A percentile compares a stretch with the other conserved stretches of the same genome.
Evolutionary conservation across 2,888 invertebrate species (phyloP).

Genomic region (Stenotaenia linearis): DNA sequence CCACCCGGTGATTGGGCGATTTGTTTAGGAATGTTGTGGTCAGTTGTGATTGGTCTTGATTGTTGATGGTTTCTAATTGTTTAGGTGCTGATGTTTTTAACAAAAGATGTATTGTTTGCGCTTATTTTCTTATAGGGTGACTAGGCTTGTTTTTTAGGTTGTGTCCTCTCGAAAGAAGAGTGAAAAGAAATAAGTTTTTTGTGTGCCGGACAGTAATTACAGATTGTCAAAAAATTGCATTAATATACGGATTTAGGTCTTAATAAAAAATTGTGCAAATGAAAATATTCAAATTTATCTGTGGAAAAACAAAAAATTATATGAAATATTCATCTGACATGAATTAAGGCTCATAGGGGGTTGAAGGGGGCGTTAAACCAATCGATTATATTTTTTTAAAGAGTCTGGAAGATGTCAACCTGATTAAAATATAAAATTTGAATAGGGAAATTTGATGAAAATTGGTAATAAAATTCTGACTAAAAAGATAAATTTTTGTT

Average conservation of each 20-base stretch:
- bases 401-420: no score
- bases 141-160: neutral
- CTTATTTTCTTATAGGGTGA: neutral
- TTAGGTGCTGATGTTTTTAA: slow-evolving; percentile 1
- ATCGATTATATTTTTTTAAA: no score
- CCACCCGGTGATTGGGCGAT: slow-evolving; percentile 8
- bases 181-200: neutral
- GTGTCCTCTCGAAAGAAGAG: neutral
- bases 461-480: no score
- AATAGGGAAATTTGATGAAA: no score
- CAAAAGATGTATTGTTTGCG: neutral
- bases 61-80: slow-evolving; percentile 1
- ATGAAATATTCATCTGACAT: no score
- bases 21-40: slow-evolving; percentile 3
- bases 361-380: no score
- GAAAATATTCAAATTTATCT: neutral
- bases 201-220: neutral
- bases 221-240: neutral
- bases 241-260: neutral
- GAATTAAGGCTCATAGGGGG: no score
- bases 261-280: neutral
- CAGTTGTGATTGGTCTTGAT: neutral
- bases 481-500: no score
- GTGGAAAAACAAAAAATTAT: no score
- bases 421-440: no score